These are phyloP conservation scores for Nudaria mundana DNA, from an alignment of 2,888 invertebrate species.

Conservation along the genomic window DNA sequence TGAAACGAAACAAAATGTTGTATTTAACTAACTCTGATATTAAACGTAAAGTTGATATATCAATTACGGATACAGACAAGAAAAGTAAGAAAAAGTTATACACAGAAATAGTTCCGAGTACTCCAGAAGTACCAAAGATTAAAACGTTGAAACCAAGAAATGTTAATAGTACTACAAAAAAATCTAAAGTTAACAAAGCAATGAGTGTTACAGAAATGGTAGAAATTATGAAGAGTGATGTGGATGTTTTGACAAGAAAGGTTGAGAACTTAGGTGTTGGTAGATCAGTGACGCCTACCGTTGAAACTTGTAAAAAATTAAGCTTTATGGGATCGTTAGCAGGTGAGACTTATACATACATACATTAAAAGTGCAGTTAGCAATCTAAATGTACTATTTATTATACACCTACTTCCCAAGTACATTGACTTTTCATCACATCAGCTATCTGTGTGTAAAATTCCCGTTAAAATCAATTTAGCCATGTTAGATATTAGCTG, in stretches of 20 bases:
- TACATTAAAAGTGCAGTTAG: too few species aligned
- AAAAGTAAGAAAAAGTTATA: constrained; percentile 65
- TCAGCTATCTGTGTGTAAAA: too few species aligned
- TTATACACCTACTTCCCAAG: too few species aligned
- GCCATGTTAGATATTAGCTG: too few species aligned
- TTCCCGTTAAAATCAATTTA: too few species aligned
- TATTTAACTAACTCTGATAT: constrained; percentile 61
- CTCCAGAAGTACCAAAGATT: constrained; percentile 52
- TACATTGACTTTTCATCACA: too few species aligned
- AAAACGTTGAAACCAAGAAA: constrained; percentile 38
- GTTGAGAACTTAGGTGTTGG: constrained; percentile 38
- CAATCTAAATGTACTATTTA: too few species aligned
- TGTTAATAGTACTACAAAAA: constrained; percentile 56
- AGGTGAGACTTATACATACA: constrained; percentile 64
- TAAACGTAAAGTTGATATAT: constrained; percentile 44
- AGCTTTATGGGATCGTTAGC: constrained; percentile 81
- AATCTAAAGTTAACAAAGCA: constrained; percentile 44
- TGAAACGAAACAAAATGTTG: constrained; percentile 51
- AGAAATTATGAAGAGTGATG: constrained; percentile 44
- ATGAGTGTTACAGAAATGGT: constrained; percentile 67
- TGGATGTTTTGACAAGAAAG: constrained; percentile 43
- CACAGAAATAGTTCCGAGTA: constrained; percentile 56
- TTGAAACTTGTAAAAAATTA: constrained; percentile 47
- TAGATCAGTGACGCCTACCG: constrained; percentile 31
- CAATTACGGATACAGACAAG: constrained; percentile 42